phyloP scores from a whole-genome alignment of 2,888 invertebrate genomes.

The Diaphora mendica region DNA sequence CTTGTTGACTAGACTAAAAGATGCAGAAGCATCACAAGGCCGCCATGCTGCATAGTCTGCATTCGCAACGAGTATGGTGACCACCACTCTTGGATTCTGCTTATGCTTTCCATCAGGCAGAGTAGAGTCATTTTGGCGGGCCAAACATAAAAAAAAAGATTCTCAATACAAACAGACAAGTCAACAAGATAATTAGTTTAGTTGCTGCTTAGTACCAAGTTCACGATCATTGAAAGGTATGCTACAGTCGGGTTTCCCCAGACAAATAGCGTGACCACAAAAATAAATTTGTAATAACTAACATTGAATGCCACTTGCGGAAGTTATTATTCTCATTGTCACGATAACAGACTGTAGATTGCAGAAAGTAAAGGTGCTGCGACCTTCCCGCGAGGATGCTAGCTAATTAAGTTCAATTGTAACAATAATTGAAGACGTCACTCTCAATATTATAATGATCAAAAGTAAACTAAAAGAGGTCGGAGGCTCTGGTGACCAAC shows the following conservation, averaged over 20 bases:
- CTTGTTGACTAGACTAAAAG: no score
- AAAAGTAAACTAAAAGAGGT: background rate
- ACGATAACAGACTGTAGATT: background rate
- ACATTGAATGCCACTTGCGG: background rate
- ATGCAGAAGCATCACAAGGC: no score
- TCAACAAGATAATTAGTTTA: background rate
- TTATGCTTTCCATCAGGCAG: no score
- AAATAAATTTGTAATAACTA: background rate
- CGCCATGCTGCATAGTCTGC: no score
- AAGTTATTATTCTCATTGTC: background rate
- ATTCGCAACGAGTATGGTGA: no score
- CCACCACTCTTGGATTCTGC: no score
- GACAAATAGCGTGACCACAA: background rate
- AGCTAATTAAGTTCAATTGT: slow-evolving; percentile 1
- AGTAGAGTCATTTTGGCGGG: no score
- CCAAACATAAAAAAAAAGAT: no score
- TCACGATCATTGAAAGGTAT: background rate
- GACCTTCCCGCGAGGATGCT: background rate
- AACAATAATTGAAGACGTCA: background rate
- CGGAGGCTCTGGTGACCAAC: background rate
- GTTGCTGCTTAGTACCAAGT: background rate
- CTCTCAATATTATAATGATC: background rate
- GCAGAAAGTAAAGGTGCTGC: background rate
- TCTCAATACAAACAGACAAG: background rate
- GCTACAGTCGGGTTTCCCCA: background rate